Evolutionary conservation across 2,888 invertebrate species (phyloP), one percentile per base, ranked within the genome.

Genomic region (Scaptomyza parva): DNA sequence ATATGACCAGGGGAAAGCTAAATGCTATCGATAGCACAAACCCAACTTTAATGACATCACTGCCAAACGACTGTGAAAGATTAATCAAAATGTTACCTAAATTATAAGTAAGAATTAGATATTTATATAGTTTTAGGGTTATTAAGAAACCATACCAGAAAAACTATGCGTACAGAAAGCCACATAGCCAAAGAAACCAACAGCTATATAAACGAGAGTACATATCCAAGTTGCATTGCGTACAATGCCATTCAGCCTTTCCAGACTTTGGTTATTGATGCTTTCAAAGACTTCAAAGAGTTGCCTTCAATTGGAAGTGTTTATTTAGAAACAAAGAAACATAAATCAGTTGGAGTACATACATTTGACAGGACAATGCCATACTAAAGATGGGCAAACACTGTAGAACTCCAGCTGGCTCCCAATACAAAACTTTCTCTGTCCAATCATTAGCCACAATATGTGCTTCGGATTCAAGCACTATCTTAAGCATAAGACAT

Each of bases 311-410:
- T 47, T 22, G 2, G 14, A 35, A 4, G 9, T 9, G 11, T 11
- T 20, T 4, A 5, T 7, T 14, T 14, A 17, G 1, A 37, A 22
- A 39, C 28, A 11, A 2, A 20, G 12, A 3, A 14, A n/a, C 5
- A 20, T 18, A 28, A 2, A 28, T 20, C 8, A 4, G 6, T 11
- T 14, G 11, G 3, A 20, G 2, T 17, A 93, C 94, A 94, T 92
- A 97, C 95, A 98, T 98, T 92, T 99, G 99, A 92, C 99, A 99
- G 72, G 97, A 98, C 55, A 99, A 93, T 0, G 99, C 98, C 96
- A 99, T 97, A 11, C 98, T 96, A 92, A 99, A 97, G 80, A 99
- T 99, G 0, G 99, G 99, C 73, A 99, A 93, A 90, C 98, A 97
- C 85, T 97, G 97, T 50, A 99, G 92, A 61, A 98, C 92, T 0